Evolutionary conservation across 2,888 invertebrate genomes (phyloP), one percentile per base, ranked within the genome.

Genomic region (Rhagonycha fulva): DNA sequence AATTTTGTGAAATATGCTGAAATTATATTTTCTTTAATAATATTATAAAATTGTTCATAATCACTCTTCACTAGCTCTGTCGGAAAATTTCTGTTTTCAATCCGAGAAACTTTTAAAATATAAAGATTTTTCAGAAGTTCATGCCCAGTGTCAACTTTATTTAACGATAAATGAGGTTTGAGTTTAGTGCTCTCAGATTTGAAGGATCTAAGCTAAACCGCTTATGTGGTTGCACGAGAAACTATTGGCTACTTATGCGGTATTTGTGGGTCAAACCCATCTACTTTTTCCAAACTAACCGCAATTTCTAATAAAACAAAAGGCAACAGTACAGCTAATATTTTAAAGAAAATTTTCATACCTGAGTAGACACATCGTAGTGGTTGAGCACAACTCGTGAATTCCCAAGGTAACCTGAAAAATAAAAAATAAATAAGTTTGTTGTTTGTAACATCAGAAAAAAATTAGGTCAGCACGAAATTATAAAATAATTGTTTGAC

Each of bases 361-460:
- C 87, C 84, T 88, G 87, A 62, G 87, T 88, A 26, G 87, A 87
- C 24, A 86, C 87, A 81, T 88, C 87, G 80, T 85, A 87, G 83
- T 87, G 87, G 80, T 87, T 87, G 62, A 87, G 83, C 60, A 87
- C 85, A 62, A 87, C 85, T 77, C 87, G 80, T 9, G 86, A 87
- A 70, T 86, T 87, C 75, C 87, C 87, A 74, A 87, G 83, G 80
- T 87, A 87, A 76, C 87, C 87, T 85, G 83, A 70, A 84, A 81
- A 70, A 77, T 68, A 76, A 67, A 66, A 67, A 74, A 68, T 69
- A 32, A 32, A 12, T 32, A 32, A 32, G 32, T 32, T 32, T n/a
- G 32, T 32, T 32, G 32, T 32, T 32, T 32, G 32, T 32, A 32
- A 12, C 12, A 32, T 19, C 19, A 2, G 19, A 12, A 32, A 32